A percentile compares a stretch with the other conserved stretches of the same genome.
Evolutionary conservation across 2,797 vertebrate species (phyloP).

Genomic region (Cossypha dichroa): DNA sequence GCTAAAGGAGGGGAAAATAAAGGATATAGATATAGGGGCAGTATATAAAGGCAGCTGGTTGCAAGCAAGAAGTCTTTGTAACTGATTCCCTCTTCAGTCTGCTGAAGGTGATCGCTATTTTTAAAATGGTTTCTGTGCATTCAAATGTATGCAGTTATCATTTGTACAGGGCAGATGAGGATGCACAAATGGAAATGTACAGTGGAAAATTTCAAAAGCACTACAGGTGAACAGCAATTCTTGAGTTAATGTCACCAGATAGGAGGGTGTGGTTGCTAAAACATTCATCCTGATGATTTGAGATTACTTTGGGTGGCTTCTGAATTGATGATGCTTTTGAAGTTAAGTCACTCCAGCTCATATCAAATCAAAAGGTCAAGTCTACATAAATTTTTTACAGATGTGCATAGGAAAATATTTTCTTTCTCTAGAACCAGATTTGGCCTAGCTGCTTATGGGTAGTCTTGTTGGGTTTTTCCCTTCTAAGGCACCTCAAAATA

Average conservation of each 20-base stretch:
- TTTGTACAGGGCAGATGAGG: background rate
- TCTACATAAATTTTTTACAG: background rate
- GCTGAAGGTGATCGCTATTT: background rate
- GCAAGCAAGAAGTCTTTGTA: background rate
- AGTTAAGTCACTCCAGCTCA: background rate
- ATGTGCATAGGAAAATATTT: background rate
- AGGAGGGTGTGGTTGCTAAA: constrained; percentile 26
- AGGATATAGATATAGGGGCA: background rate
- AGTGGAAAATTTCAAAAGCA: background rate
- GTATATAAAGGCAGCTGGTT: background rate
- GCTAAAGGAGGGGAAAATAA: background rate
- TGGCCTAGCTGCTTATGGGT: background rate
- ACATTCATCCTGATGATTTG: background rate
- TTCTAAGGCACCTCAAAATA: background rate
- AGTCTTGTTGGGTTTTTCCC: background rate
- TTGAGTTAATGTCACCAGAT: background rate
- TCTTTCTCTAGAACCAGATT: background rate
- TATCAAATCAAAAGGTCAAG: background rate
- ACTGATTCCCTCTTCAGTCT: background rate
- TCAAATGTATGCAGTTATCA: background rate
- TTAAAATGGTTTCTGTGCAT: background rate
- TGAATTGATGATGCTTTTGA: background rate
- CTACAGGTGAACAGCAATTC: background rate
- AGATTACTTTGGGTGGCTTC: background rate
- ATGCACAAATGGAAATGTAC: background rate